Conservation (phyloP, 2,113 vertebrate species). For the Romanogobio albipinnatus region DNA sequence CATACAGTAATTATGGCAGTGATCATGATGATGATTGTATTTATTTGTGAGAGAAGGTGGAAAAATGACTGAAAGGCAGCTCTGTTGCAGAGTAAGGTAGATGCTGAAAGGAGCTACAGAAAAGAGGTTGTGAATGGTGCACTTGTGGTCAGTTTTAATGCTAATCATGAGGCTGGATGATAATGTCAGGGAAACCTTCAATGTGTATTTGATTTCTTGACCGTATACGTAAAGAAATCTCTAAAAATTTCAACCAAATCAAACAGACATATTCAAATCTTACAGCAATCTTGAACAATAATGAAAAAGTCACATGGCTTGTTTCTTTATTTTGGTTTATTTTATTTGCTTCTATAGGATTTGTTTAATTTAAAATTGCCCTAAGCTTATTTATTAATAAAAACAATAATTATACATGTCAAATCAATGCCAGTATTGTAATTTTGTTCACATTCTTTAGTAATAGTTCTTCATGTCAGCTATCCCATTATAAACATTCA, state of each 20-base stretch:
- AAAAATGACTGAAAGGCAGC: constrained; percentile 66
- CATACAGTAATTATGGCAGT: constrained; percentile 63
- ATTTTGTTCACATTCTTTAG: too few species aligned
- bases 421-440: not conserved
- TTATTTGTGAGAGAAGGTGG: constrained; percentile 69
- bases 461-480: not conserved
- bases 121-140: constrained; percentile 62
- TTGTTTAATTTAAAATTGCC: not conserved
- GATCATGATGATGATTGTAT: constrained; percentile 56
- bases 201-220: not conserved
- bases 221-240: too few species aligned
- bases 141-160: constrained; percentile 72
- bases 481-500: not conserved
- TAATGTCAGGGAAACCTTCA: constrained; percentile 29
- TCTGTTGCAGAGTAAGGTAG: constrained; percentile 44
- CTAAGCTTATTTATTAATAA: not conserved
- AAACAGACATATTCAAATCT: not conserved
- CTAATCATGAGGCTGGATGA: constrained; percentile 65
- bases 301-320: not conserved
- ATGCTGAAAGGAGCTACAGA: constrained; percentile 57
- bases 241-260: not conserved
- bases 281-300: not conserved
- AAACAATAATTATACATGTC: not conserved
- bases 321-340: too few species aligned
- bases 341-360: not conserved